These are phyloP conservation scores for Metellina segmentata DNA, from an alignment of 2,888 invertebrate genomes.

Conservation along the genomic window DNA sequence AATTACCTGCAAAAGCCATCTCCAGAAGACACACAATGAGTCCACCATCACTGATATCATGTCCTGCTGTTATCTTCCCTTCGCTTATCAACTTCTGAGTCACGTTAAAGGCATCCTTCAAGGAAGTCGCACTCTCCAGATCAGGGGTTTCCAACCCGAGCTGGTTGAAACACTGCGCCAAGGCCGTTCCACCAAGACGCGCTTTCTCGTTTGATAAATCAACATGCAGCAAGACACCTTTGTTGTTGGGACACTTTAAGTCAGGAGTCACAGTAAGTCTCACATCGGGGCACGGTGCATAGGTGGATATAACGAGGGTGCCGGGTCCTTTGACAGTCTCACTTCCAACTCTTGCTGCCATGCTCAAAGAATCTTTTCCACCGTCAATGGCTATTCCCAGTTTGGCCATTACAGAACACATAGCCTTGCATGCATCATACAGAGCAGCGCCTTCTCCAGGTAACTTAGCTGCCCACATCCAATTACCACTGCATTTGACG, in stretches of 20 bases:
- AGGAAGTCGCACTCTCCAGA: conserved; percentile 86
- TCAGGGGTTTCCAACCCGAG: conserved; percentile 89
- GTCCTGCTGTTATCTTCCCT: conserved; percentile 89
- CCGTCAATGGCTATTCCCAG: conserved; percentile 96
- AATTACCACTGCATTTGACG: conserved; percentile 99
- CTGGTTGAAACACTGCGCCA: conserved; percentile 94
- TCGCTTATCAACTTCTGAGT: conserved; percentile 92
- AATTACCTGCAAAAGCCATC: conserved; percentile 97
- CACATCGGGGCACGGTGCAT: conserved; percentile 96
- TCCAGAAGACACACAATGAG: conserved; percentile 93
- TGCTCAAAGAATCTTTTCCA: conserved; percentile 97
- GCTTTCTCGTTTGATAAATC: conserved; percentile 88
- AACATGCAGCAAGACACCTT: conserved; percentile 86
- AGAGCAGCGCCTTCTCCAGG: conserved; percentile 94
- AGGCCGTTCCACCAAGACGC: conserved; percentile 93
- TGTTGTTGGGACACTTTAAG: conserved; percentile 85
- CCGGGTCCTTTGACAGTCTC: conserved; percentile 85
- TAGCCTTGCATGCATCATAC: conserved; percentile 91
- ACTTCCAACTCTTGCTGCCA: conserved; percentile 92
- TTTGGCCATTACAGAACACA: conserved; percentile 90
- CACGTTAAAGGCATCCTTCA: conserved; percentile 89
- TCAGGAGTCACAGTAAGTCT: conserved; percentile 93
- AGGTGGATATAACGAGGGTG: conserved; percentile 96
- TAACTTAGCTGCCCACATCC: conserved; percentile 99
- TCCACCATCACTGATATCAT: conserved; percentile 98